Base-by-base conservation (phyloP, 2,113 vertebrate species). In the Nipponia nippon region DNA sequence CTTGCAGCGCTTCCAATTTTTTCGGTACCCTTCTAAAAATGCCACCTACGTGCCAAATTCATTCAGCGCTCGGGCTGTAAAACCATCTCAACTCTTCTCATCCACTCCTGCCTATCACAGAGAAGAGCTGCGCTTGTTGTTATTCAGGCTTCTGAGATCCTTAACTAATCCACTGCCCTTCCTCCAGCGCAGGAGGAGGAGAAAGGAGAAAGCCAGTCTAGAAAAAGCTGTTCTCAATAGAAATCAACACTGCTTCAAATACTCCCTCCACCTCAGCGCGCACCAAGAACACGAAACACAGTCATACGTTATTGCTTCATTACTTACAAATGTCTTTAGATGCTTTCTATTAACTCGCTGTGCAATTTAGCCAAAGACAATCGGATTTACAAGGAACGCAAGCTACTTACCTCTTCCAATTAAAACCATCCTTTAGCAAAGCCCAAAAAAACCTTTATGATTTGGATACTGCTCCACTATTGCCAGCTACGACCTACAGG, bases 401-500 rank as follows among this genome's bases (percentile, higher is more conserved):
- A 78, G 30, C 55, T 14, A 22, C 34, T 59, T 42, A 16, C 49
- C 47, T 84, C 59, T 58, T 36, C 67, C 84, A 70, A 36, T 80
- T 89, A 70, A 89, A 63, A 67, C 27, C 46, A 66, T 14, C 52
- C 77, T 70, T 56, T 16, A 38, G 71, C 40, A 49, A 66, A 91
- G 50, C 52, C 16, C 11, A 2, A 15, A 63, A 40, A 40, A 77
- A 23, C 29, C 29, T 62, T 70, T 10, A 17, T 34, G 7, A 55
- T 61, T 72, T 66, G 47, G 42, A 42, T 36, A 4, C 40, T 8
- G 63, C 38, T 47, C 44, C 8, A 0, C 20, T 30, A 6, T 10
- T 1, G 2, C 56, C 42, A 32, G 14, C 3, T 10, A 10, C 0
- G 4, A 62, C 40, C 34, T 19, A 23, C 12, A 26, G 32, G 27